Conservation (phyloP, 2,113 vertebrate species). For the Tetrao urogallus region DNA sequence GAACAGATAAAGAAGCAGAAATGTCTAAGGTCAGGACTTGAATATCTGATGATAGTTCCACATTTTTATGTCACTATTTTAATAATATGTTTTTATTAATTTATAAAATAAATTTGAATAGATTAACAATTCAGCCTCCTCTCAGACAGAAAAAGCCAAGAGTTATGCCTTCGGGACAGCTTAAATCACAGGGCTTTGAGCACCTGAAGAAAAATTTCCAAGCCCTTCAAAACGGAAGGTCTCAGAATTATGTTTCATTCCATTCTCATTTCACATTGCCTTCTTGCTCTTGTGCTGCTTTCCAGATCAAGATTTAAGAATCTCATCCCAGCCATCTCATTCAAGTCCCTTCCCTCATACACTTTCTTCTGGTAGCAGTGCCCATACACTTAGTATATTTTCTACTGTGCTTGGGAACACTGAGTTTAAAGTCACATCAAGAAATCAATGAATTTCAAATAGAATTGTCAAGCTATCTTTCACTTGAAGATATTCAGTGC, state of each 20-base stretch:
- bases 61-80: not conserved
- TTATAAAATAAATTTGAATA: not conserved
- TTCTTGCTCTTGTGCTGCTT: not conserved
- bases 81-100: not conserved
- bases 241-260: not conserved
- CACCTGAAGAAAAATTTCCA: rapidly evolving
- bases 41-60: not conserved
- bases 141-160: not conserved
- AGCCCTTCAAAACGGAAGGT: not conserved
- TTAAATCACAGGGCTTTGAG: not conserved
- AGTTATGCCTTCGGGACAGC: not conserved
- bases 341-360: not conserved
- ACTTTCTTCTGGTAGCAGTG: rapidly evolving
- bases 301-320: not conserved
- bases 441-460: not conserved
- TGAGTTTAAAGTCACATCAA: not conserved
- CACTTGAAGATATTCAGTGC: not conserved
- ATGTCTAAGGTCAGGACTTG: not conserved
- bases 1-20: not conserved
- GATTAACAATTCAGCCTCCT: not conserved
- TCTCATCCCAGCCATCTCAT: not conserved
- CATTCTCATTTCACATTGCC: not conserved
- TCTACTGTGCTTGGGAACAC: not conserved
- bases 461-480: not conserved
- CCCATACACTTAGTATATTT: not conserved